Evolutionary conservation across 2,797 vertebrate genomes (phyloP), one percentile per base, ranked within the genome.

Genomic region (Huso huso): DNA sequence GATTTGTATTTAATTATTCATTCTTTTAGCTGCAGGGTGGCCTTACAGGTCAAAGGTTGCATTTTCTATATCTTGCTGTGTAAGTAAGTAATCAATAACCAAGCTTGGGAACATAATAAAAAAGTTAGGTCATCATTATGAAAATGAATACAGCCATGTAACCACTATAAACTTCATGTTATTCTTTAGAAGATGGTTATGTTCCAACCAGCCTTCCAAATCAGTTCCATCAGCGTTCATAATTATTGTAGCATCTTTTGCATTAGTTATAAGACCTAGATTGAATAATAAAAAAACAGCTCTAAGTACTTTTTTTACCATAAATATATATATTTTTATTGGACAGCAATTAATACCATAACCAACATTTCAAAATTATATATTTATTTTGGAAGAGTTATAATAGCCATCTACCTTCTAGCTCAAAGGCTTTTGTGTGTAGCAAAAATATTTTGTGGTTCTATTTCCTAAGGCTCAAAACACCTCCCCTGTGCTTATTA

Each of bases 401-500:
- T 13, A 58, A 6, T 58, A n/a, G 55, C 55, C 13, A 2, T 7
- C 55, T 13, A 58, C 4, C 12, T 58, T 58, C 12, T 58, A n/a
- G 6, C 10, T 58, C 55, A n/a, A 58, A 10, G 12, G 11, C 12
- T 6, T 58, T n/a, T 58, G 55, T 58, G 10, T n/a, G 13, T 52
- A 8, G 51, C 51, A 8, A 11, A 52, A 52, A 8, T 8, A 8
- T 11, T 52, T 52, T 52, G 51, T 58, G 55, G 66, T 6, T 64
- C 4, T 48, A 53, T 69, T 66, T 73, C 61, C 62, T 66, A 58
- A 9, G 2, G 59, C 61, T 75, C 70, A 51, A 8, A 55, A 50
- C 49, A 61, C 6, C 9, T 78, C 71, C n/a, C 51, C 67, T 18
- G 8, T 71, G 62, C 66, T 72, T 13, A 37, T 7, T 61, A 52